Conservation (phyloP, 37 sponge, comb jelly and placozoan genomes). For the Axinella damicornis region DNA sequence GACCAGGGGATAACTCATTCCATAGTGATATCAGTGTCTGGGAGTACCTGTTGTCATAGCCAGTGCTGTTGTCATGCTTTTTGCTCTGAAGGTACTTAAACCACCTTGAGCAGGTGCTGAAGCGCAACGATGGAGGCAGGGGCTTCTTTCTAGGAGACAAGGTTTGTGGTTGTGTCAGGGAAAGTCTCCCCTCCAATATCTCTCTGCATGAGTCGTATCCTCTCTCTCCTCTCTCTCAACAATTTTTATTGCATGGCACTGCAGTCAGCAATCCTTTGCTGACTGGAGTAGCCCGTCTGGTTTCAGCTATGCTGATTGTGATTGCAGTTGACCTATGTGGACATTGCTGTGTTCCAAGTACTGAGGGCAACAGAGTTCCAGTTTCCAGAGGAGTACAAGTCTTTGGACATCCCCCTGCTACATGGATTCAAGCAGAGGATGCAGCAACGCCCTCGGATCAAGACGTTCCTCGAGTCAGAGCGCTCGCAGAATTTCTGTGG, state of each 20-base stretch:
- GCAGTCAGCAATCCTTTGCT: too few relatives aligned
- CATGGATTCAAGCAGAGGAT: constrained; percentile 66
- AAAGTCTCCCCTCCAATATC: too few relatives aligned
- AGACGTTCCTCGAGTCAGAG: constrained; percentile 27
- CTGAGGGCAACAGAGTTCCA: constrained; percentile 35
- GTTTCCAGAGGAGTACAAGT: constrained; percentile 53
- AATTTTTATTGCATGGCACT: too few relatives aligned
- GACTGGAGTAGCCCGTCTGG: too few relatives aligned
- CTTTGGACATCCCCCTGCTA: constrained; percentile 29
- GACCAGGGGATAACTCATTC: too few relatives aligned
- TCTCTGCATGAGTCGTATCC: neutral
- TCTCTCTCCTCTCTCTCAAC: neutral
- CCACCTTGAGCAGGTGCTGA: constrained; percentile 22
- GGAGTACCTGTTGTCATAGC: too few relatives aligned
- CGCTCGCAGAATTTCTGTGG: constrained; percentile 45
- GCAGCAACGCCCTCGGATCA: constrained; percentile 33
- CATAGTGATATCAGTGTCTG: too few relatives aligned
- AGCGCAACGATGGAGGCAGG: constrained; percentile 14
- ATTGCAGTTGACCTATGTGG: constrained; percentile 65
- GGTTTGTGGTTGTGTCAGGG: too few relatives aligned
- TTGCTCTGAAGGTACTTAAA: constrained; percentile 3
- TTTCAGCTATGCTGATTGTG: too few relatives aligned
- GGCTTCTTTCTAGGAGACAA: constrained; percentile 57
- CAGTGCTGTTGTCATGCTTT: too few relatives aligned
- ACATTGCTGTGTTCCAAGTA: constrained; percentile 58